phyloP scores from a whole-genome alignment of 2,797 vertebrate species.

The Vireo griseus region DNA sequence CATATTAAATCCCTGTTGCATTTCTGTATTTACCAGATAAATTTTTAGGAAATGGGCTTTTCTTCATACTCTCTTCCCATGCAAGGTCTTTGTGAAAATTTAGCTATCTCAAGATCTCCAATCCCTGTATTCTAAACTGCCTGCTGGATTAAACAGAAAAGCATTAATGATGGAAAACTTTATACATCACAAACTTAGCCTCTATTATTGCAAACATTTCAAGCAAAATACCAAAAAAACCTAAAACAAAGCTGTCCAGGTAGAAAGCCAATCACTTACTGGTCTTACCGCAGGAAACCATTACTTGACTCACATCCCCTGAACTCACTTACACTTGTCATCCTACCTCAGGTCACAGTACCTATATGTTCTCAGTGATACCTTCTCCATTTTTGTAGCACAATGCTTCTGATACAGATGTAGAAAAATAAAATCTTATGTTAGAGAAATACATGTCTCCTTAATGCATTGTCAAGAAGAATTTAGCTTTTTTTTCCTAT shows the following conservation, averaged over 20 bases:
- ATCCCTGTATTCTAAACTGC: background rate
- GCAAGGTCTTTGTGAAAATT: background rate
- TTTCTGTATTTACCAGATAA: background rate
- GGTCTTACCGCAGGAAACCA: background rate
- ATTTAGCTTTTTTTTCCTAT: background rate
- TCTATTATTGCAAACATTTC: background rate
- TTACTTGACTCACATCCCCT: background rate
- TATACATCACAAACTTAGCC: background rate
- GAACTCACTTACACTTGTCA: background rate
- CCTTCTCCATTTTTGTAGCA: background rate
- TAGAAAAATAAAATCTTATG: background rate
- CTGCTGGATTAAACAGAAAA: background rate
- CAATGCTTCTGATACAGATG: background rate
- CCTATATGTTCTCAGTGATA: too few species aligned
- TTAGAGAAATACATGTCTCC: background rate
- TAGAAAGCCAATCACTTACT: background rate
- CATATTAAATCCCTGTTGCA: background rate
- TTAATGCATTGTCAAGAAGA: background rate
- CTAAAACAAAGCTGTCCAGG: background rate
- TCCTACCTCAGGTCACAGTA: background rate
- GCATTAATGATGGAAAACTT: background rate
- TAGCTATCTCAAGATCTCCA: background rate
- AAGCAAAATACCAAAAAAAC: background rate
- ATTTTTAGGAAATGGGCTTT: background rate
- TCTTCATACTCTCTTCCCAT: background rate